A percentile compares a stretch with the other conserved stretches of the same genome.
Evolutionary conservation across 2,797 vertebrate genomes (phyloP).

Genomic region (Protosalanx chinensis): DNA sequence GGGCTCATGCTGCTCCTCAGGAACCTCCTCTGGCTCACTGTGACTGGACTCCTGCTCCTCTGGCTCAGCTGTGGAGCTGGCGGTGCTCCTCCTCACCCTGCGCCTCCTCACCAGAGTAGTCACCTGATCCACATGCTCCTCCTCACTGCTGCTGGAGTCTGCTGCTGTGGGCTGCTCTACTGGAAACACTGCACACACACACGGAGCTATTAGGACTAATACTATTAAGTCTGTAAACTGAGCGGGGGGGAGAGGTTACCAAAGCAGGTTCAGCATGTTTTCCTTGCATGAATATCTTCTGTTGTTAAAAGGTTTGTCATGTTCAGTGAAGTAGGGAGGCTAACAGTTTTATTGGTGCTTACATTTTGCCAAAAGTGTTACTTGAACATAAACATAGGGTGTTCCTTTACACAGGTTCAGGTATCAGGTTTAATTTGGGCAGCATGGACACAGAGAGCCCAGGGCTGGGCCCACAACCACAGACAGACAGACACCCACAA

Average conservation of each 20-base stretch:
- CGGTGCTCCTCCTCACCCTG: constrained; percentile 74
- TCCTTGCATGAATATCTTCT: neutral
- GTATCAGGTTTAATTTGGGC: constrained; percentile 12
- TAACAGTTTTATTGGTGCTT: neutral
- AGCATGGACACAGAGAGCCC: neutral
- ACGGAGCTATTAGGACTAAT: constrained; percentile 2
- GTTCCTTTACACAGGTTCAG: neutral
- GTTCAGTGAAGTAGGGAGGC: neutral
- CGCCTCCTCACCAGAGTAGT: constrained; percentile 74
- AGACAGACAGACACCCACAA: neutral
- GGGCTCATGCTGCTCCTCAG: constrained; percentile 54
- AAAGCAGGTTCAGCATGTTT: neutral
- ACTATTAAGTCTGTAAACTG: neutral
- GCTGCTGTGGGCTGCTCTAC: constrained; percentile 43
- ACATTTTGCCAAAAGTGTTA: neutral
- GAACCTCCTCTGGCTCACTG: constrained; percentile 62
- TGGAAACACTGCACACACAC: constrained; percentile 56
- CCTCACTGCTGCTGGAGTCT: constrained; percentile 81
- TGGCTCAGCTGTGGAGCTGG: constrained; percentile 59
- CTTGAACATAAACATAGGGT: neutral
- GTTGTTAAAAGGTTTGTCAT: neutral
- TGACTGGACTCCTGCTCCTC: constrained; percentile 64
- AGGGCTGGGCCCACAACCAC: neutral
- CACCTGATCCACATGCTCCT: constrained; percentile 70
- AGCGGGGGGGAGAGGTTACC: neutral